These are phyloP conservation scores for Heliocidaris tuberculata DNA, from an alignment of 35 echinoderm and acorn worm genomes.

Conservation along the genomic window DNA sequence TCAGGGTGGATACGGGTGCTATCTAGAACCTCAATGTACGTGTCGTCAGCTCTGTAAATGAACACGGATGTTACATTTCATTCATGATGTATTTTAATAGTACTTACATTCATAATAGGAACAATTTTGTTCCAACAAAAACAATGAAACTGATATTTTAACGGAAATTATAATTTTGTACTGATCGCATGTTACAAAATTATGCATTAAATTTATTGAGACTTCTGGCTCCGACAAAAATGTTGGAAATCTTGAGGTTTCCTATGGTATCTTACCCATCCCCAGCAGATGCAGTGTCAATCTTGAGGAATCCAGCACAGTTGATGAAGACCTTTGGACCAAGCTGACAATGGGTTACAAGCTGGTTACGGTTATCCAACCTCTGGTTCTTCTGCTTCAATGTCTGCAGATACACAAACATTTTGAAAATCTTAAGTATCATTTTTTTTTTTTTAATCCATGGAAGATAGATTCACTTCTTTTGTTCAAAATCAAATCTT, in stretches of 20 bases:
- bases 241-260: too few species aligned
- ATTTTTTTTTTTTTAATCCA: too few species aligned
- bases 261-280: conserved; percentile 63
- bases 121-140: background rate
- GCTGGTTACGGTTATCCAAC: conserved; percentile 86
- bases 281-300: conserved; percentile 83
- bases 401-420: conserved; percentile 53
- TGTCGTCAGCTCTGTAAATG: conserved; percentile 69
- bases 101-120: background rate
- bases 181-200: too few species aligned
- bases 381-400: conserved; percentile 89
- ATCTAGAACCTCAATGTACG: conserved; percentile 94
- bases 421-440: too few species aligned
- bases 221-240: too few species aligned
- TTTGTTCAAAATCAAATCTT: too few species aligned
- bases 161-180: too few species aligned
- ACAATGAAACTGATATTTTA: background rate
- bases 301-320: conserved; percentile 92
- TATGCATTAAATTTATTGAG: background rate
- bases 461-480: too few species aligned
- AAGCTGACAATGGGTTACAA: conserved; percentile 87
- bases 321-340: conserved; percentile 99
- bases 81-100: background rate
- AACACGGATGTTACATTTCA: too few species aligned
- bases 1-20: conserved; percentile 96